phyloP scores from a whole-genome alignment of 2,113 vertebrate genomes.

The Aptenodytes patagonicus region DNA sequence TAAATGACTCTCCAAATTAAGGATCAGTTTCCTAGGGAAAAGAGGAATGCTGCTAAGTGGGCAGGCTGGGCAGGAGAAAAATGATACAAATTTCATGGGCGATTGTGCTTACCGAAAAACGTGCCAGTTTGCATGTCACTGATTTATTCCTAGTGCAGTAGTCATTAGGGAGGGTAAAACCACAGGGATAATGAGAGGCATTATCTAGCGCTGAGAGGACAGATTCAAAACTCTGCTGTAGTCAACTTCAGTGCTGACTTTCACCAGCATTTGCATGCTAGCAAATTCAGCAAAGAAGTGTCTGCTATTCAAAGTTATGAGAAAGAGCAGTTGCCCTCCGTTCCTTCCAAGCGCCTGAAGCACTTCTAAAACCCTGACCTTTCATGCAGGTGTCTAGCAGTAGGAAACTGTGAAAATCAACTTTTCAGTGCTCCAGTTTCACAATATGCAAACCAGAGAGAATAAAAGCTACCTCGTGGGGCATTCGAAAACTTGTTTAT shows the following conservation, averaged over 20 bases:
- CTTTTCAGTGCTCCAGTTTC: not conserved
- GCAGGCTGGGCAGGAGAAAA: not conserved
- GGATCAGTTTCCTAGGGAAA: not conserved
- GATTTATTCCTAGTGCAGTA: not conserved
- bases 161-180: slow-evolving; percentile 17
- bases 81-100: not conserved
- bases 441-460: not conserved
- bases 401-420: not conserved
- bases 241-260: not conserved
- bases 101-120: not conserved
- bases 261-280: not conserved
- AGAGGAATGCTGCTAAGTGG: not conserved
- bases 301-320: not conserved
- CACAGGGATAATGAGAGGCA: not conserved
- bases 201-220: not conserved
- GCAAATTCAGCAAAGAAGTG: not conserved
- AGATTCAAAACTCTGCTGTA: not conserved
- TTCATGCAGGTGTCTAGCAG: not conserved
- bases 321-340: not conserved
- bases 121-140: not conserved
- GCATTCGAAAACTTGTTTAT: not conserved
- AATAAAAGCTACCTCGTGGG: not conserved
- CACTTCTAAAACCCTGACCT: not conserved
- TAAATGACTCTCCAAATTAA: not conserved
- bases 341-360: fast-evolving